Conservation (phyloP, 2,113 vertebrate genomes). For the Anguilla rostrata region DNA sequence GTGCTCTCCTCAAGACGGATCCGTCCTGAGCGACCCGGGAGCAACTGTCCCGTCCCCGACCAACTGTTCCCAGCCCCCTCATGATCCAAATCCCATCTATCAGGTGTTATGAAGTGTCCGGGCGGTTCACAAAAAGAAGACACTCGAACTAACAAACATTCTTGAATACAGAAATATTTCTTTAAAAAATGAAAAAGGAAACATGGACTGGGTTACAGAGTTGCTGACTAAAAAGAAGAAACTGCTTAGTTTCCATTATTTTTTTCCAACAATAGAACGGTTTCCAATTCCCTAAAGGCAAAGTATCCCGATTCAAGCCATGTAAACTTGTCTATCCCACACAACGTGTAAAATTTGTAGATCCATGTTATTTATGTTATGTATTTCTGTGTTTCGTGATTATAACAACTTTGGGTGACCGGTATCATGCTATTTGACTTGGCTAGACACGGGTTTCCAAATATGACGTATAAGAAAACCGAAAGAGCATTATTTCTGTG, state of each 20-base stretch:
- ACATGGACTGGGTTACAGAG: background rate
- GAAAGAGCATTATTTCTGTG: constrained; percentile 10
- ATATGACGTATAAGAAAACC: background rate
- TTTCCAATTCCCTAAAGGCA: constrained; percentile 28
- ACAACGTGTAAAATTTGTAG: background rate
- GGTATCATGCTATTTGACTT: background rate
- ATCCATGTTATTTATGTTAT: constrained; percentile 6
- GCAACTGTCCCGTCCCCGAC: constrained; percentile 61
- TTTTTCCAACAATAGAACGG: background rate
- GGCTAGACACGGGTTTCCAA: constrained; percentile 2
- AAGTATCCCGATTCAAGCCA: constrained; percentile 13
- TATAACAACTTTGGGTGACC: background rate
- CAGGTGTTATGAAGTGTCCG: constrained; percentile 80
- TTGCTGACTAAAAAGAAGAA: constrained; percentile 5
- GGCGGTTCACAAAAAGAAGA: background rate
- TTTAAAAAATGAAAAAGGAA: background rate
- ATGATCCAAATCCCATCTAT: constrained; percentile 82
- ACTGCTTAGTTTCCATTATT: background rate
- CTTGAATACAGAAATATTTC: constrained; percentile 21
- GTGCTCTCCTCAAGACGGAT: constrained; percentile 65
- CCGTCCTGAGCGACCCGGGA: constrained; percentile 53
- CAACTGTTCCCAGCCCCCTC: constrained; percentile 60
- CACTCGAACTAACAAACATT: background rate
- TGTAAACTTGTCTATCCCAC: background rate
- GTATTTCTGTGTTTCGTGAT: constrained; percentile 11